A percentile compares a stretch with the other conserved stretches of the same genome.
These are phyloP conservation scores for Triplophysa siluroides DNA, from an alignment of 2,113 vertebrate species.

Conservation along the genomic window DNA sequence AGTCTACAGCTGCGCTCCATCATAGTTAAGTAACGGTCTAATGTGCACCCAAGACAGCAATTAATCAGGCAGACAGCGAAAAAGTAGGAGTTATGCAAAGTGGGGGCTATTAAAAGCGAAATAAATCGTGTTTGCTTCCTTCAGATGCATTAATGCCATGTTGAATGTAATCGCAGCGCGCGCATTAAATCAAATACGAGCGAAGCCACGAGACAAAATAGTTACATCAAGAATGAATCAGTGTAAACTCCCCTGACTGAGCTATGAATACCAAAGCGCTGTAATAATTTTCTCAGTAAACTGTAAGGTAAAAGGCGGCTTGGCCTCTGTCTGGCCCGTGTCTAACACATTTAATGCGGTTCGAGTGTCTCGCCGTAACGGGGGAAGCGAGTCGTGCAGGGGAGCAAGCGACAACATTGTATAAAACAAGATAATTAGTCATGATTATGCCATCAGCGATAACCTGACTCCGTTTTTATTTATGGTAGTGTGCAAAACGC, in stretches of 20 bases:
- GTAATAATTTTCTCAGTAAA: conserved; percentile 40
- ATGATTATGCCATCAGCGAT: conserved; percentile 39
- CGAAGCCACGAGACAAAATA: conserved; percentile 50
- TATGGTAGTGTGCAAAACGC: conserved; percentile 30
- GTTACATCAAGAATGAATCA: conserved; percentile 63
- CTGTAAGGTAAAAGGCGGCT: conserved; percentile 5
- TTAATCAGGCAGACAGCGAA: conserved; percentile 61
- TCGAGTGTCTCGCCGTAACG: conserved; percentile 39
- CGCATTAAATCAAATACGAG: conserved; percentile 57
- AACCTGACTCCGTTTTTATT: conserved; percentile 43
- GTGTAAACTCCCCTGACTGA: conserved; percentile 32
- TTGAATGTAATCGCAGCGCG: conserved; percentile 50
- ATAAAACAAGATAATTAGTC: conserved; percentile 45
- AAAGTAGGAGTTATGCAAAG: conserved; percentile 64
- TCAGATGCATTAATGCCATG: conserved; percentile 54
- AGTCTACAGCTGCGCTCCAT: conserved; percentile 47
- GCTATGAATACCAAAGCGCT: conserved; percentile 35
- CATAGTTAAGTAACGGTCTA: conserved; percentile 55
- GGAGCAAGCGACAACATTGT: conserved; percentile 33
- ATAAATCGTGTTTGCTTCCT: conserved; percentile 52
- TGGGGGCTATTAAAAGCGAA: conserved; percentile 53
- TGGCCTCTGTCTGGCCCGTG: conserved; percentile 41
- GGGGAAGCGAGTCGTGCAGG: conserved; percentile 23
- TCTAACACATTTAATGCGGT: conserved; percentile 39
- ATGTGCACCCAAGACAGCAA: conserved; percentile 45